Conservation (phyloP, 2,797 vertebrate genomes). For the Limnodromus scolopaceus region DNA sequence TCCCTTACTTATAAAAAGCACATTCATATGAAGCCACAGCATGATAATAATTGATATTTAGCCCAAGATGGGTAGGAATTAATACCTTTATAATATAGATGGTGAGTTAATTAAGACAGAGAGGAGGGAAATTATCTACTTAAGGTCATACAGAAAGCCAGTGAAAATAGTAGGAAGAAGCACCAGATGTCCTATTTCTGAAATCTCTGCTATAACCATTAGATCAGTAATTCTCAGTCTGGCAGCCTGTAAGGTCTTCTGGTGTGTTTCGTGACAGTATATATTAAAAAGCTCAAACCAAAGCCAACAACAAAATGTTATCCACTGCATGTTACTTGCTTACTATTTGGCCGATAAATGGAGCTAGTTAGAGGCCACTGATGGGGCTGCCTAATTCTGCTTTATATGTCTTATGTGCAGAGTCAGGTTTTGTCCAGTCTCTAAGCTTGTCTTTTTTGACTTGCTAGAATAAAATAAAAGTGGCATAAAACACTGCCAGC, state of each 20-base stretch:
- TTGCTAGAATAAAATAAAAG: neutral
- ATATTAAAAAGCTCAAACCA: constrained; percentile 6
- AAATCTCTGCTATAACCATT: constrained; percentile 28
- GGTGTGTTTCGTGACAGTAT: neutral
- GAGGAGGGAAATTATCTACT: constrained; percentile 5
- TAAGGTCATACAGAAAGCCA: constrained; percentile 37
- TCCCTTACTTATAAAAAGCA: neutral
- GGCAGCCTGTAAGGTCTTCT: neutral
- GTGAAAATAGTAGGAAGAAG: constrained; percentile 5
- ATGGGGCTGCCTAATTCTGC: neutral
- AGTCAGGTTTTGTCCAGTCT: neutral
- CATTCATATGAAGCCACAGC: neutral
- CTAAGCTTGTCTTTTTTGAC: neutral
- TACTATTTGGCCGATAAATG: neutral
- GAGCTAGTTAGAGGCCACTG: neutral
- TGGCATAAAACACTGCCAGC: neutral
- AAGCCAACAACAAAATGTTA: neutral
- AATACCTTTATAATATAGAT: constrained; percentile 41
- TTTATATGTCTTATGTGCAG: neutral
- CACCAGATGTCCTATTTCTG: constrained; percentile 13
- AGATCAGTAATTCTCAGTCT: constrained; percentile 24
- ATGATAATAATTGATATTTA: neutral
- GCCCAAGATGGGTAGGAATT: neutral
- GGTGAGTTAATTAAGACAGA: constrained; percentile 41
- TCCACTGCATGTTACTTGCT: neutral